Percentiles rank a stretch among this genome's conserved stretches.
These are phyloP conservation scores for Pachypeltis micranthus DNA, from an alignment of 1,140 invertebrate species.

Conservation along the genomic window DNA sequence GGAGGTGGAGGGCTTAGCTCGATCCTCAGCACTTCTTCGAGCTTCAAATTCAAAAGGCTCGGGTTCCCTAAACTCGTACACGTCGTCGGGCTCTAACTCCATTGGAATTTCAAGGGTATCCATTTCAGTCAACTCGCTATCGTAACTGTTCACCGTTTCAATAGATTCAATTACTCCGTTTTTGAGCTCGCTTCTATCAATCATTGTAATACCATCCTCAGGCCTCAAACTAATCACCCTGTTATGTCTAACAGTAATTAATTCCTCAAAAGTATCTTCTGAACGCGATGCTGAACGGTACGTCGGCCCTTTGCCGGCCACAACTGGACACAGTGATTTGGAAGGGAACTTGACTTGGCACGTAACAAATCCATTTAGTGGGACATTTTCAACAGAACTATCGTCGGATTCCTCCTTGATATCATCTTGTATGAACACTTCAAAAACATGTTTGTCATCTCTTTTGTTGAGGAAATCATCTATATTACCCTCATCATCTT, in stretches of 20 bases:
- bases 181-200: neutral
- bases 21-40: slow-evolving; percentile 19
- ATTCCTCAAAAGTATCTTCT: neutral
- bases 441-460: neutral
- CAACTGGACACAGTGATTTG: neutral
- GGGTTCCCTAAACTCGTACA: slow-evolving; percentile 75
- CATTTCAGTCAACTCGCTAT: too few species aligned
- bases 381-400: neutral
- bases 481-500: slow-evolving; percentile 6
- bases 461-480: neutral
- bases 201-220: neutral
- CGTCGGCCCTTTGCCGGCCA: neutral
- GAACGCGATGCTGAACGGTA: neutral
- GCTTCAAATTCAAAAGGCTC: slow-evolving; percentile 23
- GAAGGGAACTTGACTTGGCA: too few species aligned
- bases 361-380: neutral
- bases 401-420: neutral
- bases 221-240: neutral
- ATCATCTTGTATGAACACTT: neutral
- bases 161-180: neutral
- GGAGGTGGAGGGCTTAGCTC: slow-evolving; percentile 1
- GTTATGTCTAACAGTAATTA: neutral
- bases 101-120: neutral
- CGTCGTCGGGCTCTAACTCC: slow-evolving; percentile 42
- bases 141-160: too few species aligned